Evolutionary conservation across 2,113 vertebrate species (phyloP).

Genomic region (Oenanthe oenanthe): DNA sequence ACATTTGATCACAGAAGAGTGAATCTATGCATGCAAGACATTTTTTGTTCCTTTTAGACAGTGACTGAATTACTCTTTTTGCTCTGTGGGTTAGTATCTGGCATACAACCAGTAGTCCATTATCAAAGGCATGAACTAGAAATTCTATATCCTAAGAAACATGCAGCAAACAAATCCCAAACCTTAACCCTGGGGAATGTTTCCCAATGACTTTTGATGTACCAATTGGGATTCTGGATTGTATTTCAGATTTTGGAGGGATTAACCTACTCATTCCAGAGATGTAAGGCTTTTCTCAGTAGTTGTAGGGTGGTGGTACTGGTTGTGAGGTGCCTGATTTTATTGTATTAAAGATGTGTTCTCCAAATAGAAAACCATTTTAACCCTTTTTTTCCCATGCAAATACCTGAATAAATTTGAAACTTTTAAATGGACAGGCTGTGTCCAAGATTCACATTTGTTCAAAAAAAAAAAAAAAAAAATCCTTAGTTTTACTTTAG

Average conservation of each 20-base stretch:
- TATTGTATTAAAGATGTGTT: not conserved
- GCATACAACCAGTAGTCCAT: not conserved
- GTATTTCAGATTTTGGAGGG: not conserved
- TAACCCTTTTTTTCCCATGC: not conserved
- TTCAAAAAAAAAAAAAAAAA: not conserved
- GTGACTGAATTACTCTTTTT: not conserved
- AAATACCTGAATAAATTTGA: not conserved
- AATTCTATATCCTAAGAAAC: not conserved
- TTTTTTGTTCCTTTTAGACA: not conserved
- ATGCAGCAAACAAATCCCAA: not conserved
- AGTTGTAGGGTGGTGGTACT: not conserved
- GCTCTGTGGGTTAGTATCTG: not conserved
- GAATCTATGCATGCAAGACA: not conserved
- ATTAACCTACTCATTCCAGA: not conserved
- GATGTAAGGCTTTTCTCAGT: not conserved
- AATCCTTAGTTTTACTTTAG: not conserved
- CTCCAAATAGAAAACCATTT: not conserved
- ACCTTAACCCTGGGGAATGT: not conserved
- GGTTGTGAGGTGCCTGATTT: not conserved
- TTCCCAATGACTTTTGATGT: not conserved
- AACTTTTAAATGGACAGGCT: not conserved
- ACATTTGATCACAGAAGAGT: not conserved
- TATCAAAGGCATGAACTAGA: not conserved
- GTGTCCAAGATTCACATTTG: not conserved
- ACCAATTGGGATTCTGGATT: not conserved